These are phyloP conservation scores for Phataginus tricuspis DNA, from an alignment of 2,797 vertebrate species.

Conservation along the genomic window DNA sequence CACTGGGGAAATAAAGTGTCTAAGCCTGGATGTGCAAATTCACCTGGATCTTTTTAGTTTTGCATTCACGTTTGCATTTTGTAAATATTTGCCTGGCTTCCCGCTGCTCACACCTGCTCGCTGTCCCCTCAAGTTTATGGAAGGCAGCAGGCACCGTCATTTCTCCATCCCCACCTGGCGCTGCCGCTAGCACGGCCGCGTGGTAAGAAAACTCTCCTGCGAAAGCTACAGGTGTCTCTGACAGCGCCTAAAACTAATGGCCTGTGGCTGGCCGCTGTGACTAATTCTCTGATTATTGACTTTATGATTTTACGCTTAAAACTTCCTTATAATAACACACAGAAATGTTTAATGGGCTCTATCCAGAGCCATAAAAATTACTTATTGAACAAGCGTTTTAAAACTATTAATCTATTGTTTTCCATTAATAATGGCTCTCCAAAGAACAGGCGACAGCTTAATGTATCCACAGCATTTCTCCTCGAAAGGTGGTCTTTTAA, in stretches of 20 bases:
- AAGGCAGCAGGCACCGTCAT: constrained; percentile 57
- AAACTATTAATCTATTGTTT: constrained; percentile 81
- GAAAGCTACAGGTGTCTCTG: constrained; percentile 77
- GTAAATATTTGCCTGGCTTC: constrained; percentile 80
- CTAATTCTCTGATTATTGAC: constrained; percentile 81
- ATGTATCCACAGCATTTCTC: constrained; percentile 67
- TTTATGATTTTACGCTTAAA: constrained; percentile 83
- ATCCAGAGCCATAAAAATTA: constrained; percentile 80
- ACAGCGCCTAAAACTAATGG: constrained; percentile 77
- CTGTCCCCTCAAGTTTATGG: constrained; percentile 66
- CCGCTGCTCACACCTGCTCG: constrained; percentile 75
- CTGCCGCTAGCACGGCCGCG: not conserved
- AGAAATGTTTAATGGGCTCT: constrained; percentile 82
- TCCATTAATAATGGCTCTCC: constrained; percentile 78
- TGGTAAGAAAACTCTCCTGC: not conserved
- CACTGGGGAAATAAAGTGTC: constrained; percentile 74
- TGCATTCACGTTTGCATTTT: constrained; percentile 75
- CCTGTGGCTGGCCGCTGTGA: constrained; percentile 80
- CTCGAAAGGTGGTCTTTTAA: constrained; percentile 75
- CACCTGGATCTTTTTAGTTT: constrained; percentile 66
- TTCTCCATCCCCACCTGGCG: constrained; percentile 68
- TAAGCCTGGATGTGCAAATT: constrained; percentile 68
- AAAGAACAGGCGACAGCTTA: constrained; percentile 73
- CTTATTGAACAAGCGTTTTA: constrained; percentile 84
- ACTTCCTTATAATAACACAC: constrained; percentile 83